Conservation (phyloP, 2,888 invertebrate genomes). For the Poecilus cupreus region DNA sequence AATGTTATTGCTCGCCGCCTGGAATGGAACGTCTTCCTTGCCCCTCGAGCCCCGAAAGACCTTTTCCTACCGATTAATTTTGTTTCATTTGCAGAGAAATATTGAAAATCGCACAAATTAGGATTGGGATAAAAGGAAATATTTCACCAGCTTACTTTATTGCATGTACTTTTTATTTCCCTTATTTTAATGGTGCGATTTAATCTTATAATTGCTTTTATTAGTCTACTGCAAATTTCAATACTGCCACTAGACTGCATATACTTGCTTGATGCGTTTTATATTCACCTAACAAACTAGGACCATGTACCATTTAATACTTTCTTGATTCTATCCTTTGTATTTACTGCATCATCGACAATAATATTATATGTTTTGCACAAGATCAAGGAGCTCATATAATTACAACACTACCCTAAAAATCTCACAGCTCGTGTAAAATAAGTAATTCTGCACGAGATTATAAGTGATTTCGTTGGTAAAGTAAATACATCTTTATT, state of each 20-base stretch:
- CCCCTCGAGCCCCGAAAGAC: background rate
- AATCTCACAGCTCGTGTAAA: no score
- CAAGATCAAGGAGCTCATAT: no score
- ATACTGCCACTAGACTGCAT: background rate
- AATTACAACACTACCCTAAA: no score
- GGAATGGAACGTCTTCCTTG: background rate
- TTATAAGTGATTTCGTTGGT: no score
- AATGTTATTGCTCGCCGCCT: slow-evolving; percentile 50
- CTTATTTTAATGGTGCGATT: background rate
- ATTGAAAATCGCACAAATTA: slow-evolving; percentile 44
- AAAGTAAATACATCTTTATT: no score
- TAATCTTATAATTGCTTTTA: background rate
- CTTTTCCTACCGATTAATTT: slow-evolving; percentile 25
- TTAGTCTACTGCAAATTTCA: background rate
- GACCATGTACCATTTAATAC: no score
- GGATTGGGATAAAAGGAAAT: slow-evolving; percentile 5
- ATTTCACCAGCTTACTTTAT: slow-evolving; percentile 4
- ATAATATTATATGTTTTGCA: no score
- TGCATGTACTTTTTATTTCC: background rate
- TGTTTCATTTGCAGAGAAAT: slow-evolving; percentile 44
- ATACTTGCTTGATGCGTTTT: no score
- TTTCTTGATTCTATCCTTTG: no score
- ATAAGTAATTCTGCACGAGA: no score
- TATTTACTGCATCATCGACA: no score
- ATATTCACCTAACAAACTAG: no score